Conservation (phyloP, 53 echinoderm and acorn worm species). For the Luidia sarsii region DNA sequence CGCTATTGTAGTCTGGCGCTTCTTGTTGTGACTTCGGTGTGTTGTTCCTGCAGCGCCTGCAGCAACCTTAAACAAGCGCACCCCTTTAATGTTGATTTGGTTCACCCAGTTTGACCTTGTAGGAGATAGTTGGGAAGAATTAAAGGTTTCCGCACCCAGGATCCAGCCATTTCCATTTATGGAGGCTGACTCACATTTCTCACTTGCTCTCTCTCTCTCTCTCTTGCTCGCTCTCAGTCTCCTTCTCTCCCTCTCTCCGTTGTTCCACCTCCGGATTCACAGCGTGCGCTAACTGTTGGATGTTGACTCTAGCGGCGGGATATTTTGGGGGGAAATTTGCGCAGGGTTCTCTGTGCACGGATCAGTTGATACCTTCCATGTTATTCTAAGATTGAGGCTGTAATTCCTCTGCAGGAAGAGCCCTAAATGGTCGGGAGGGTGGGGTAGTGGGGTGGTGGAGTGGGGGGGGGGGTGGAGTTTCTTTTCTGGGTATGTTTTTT, state of each 20-base stretch:
- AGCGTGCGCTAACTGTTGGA: slow-evolving; percentile 55
- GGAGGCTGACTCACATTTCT: slow-evolving; percentile 48
- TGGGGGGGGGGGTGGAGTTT: too few species aligned
- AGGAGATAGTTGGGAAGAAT: slow-evolving; percentile 46
- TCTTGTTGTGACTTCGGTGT: too few species aligned
- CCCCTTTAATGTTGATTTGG: slow-evolving; percentile 46
- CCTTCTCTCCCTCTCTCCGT: neutral
- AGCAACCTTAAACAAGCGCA: too few species aligned
- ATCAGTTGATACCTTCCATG: slow-evolving; percentile 56
- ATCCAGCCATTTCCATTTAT: slow-evolving; percentile 52
- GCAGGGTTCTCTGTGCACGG: slow-evolving; percentile 42
- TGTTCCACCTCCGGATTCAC: slow-evolving; percentile 3
- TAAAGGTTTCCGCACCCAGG: slow-evolving; percentile 61
- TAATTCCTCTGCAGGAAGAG: slow-evolving; percentile 45
- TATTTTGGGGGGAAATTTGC: slow-evolving; percentile 55
- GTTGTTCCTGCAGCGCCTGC: too few species aligned
- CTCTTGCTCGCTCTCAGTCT: neutral
- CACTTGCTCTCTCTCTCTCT: neutral
- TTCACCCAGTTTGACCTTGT: slow-evolving; percentile 61
- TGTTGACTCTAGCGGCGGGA: slow-evolving; percentile 61
- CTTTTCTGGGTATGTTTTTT: too few species aligned
- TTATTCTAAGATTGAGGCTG: slow-evolving; percentile 59
- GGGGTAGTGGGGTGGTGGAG: neutral
- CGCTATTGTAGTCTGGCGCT: too few species aligned
- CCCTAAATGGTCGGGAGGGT: slow-evolving; percentile 16